Evolutionary conservation across 2,797 vertebrate species (phyloP).

Genomic region (Adrianichthys oophorus): DNA sequence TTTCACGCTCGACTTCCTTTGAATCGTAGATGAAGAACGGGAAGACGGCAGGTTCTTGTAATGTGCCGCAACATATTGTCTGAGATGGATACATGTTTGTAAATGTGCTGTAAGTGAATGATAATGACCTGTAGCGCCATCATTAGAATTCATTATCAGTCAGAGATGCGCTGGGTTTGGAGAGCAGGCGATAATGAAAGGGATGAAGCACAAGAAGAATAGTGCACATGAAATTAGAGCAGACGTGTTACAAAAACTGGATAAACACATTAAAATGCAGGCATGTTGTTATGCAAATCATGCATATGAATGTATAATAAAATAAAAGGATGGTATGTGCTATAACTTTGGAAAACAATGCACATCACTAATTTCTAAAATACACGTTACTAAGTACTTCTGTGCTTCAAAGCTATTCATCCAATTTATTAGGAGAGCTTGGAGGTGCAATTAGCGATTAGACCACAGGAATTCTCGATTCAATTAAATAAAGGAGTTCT

Average conservation of each 20-base stretch:
- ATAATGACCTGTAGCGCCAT: slow-evolving; percentile 42
- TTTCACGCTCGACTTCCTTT: slow-evolving; percentile 56
- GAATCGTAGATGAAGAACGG: slow-evolving; percentile 65
- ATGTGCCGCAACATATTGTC: slow-evolving; percentile 14
- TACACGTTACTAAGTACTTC: slow-evolving; percentile 32
- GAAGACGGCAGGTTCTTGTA: slow-evolving; percentile 1
- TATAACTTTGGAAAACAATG: not conserved
- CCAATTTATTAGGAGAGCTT: slow-evolving; percentile 48
- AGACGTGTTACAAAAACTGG: not conserved
- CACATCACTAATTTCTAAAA: slow-evolving; percentile 25
- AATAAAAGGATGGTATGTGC: not conserved
- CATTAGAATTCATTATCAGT: slow-evolving; percentile 45
- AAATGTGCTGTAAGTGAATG: slow-evolving; percentile 24
- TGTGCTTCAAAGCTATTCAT: slow-evolving; percentile 41
- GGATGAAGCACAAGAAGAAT: slow-evolving; percentile 15
- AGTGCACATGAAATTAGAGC: not conserved
- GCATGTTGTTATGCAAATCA: not conserved
- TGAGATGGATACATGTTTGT: slow-evolving; percentile 10
- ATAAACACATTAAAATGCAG: slow-evolving; percentile 6
- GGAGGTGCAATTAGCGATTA: slow-evolving; percentile 40
- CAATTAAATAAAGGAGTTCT: slow-evolving; percentile 35
- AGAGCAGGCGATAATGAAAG: slow-evolving; percentile 16
- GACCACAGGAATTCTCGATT: slow-evolving; percentile 36
- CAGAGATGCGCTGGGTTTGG: slow-evolving; percentile 9
- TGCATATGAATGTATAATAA: not conserved